phyloP scores from a whole-genome alignment of 2,113 vertebrate genomes.

The Neodontobutis hainanensis region DNA sequence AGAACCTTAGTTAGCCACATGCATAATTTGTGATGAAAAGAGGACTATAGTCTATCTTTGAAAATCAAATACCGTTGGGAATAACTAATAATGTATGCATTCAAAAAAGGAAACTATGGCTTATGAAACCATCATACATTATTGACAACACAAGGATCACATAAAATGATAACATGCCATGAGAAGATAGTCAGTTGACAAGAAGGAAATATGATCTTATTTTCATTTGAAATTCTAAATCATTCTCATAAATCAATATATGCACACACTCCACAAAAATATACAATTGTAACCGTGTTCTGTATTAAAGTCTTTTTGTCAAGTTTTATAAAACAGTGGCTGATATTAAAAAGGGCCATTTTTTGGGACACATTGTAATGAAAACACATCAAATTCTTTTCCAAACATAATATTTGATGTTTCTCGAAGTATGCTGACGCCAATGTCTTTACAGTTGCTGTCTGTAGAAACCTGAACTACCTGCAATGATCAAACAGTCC shows the following conservation, averaged over 20 bases:
- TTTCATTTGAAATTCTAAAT: slow-evolving; percentile 46
- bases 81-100: slow-evolving; percentile 7
- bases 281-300: slow-evolving; percentile 22
- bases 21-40: slow-evolving; percentile 23
- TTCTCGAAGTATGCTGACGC: slow-evolving; percentile 63
- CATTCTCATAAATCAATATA: slow-evolving; percentile 43
- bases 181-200: not conserved
- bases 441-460: slow-evolving; percentile 54
- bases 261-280: slow-evolving; percentile 37
- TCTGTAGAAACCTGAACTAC: slow-evolving; percentile 52
- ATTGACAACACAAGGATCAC: slow-evolving; percentile 18
- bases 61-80: not conserved
- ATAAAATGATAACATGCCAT: slow-evolving; percentile 20
- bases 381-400: slow-evolving; percentile 57
- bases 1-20: slow-evolving; percentile 24
- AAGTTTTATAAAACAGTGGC: slow-evolving; percentile 48
- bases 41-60: slow-evolving; percentile 4
- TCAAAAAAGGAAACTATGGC: slow-evolving; percentile 2
- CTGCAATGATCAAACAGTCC: slow-evolving; percentile 64
- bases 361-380: slow-evolving; percentile 54
- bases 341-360: slow-evolving; percentile 47
- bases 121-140: slow-evolving; percentile 13
- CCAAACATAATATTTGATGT: slow-evolving; percentile 50
- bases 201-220: slow-evolving; percentile 31
- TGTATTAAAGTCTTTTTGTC: slow-evolving; percentile 41